Evolutionary conservation across 2,797 vertebrate genomes (phyloP).

Genomic region (Cyprinodon diabolis): DNA sequence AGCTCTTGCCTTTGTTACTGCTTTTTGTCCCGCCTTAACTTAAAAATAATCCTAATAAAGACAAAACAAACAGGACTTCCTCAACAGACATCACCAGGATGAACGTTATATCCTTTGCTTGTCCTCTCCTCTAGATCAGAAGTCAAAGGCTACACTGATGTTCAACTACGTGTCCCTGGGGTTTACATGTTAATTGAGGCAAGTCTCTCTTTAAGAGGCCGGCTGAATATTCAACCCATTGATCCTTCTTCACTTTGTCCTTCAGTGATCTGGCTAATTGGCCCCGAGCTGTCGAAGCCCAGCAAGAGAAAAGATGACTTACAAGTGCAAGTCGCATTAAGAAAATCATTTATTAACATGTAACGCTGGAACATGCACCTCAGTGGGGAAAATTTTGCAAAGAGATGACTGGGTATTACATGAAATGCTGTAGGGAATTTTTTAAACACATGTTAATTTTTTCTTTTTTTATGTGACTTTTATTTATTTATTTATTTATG

Average conservation of each 20-base stretch:
- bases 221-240: slow-evolving; percentile 54
- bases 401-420: neutral
- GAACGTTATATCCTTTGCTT: neutral
- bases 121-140: slow-evolving; percentile 6
- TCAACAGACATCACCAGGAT: neutral
- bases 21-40: no score
- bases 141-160: neutral
- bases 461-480: no score
- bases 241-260: slow-evolving; percentile 61
- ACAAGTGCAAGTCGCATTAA: slow-evolving; percentile 25
- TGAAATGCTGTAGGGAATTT: neutral
- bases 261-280: slow-evolving; percentile 70
- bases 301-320: slow-evolving; percentile 40
- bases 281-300: slow-evolving; percentile 51
- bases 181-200: slow-evolving; percentile 42
- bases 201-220: slow-evolving; percentile 59
- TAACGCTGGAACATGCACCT: neutral
- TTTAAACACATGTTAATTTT: neutral
- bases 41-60: no score
- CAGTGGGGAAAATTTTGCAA: neutral
- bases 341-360: slow-evolving; percentile 1
- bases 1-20: no score
- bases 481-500: neutral
- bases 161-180: slow-evolving; percentile 16
- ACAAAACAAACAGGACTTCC: no score